Evolutionary conservation across 1,140 invertebrate species (phyloP), one percentile per base, ranked within the genome.

Genomic region (Physella acuta): DNA sequence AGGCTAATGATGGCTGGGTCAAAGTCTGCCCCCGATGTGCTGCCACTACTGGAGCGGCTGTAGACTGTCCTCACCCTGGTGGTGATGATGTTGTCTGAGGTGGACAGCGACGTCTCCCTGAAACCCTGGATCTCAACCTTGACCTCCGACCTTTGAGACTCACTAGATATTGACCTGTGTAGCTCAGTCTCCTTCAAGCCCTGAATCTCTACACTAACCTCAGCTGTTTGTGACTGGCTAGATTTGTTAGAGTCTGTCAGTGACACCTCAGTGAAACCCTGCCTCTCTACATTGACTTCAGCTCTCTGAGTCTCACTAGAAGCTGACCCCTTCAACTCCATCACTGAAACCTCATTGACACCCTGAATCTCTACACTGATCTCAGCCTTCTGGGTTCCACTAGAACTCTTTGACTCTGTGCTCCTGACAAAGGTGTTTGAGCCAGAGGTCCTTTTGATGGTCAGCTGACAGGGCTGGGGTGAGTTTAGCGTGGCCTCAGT

Each of bases 121-220:
- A 59, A 20, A 24, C 66, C 66, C 4, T 60, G 2, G 4, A 68
- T 68, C 37, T 68, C 66, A 5, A 68, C 56, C 30, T 30, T 68
- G 14, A 68, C 37, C 56, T 68, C 66, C 5, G 66, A 68, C 24
- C 66, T 68, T 30, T 67, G 53, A 8, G 8, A 11, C 8, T 44
- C 39, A 11, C 8, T 44, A 11, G 39, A 44, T 8, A 44, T 44
- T 44, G 39, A 44, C 39, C 39, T 44, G 39, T 44, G 8, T 20
- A 44, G 20, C 39, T 44, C 39, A 3, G 66, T 59, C 39, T 68
- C 66, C 16, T 39, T 53, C 3, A 59, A 20, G 20, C 66, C 66
- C 4, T 60, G 2, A 11, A 68, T 68, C 37, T 68, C 66, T 14
- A 68, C 56, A 49, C 20, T 68, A 4, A 68, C 37, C 56, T 68